These are phyloP conservation scores for Simalia tracyae DNA, from an alignment of 2,797 vertebrate species.

Conservation along the genomic window DNA sequence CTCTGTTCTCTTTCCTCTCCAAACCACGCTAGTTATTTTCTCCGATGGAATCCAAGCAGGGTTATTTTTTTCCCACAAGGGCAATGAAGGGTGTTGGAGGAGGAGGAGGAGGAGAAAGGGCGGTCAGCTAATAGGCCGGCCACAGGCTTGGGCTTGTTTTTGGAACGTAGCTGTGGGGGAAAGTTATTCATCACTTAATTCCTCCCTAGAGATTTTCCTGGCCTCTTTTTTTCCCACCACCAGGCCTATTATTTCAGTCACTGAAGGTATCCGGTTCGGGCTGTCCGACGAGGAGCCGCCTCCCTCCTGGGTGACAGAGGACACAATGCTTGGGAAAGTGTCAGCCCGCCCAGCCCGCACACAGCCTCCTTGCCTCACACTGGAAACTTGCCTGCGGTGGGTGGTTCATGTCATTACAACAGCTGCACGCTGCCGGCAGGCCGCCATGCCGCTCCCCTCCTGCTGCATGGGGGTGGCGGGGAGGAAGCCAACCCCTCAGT, in stretches of 20 bases:
- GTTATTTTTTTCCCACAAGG: constrained; percentile 28
- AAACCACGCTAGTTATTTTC: constrained; percentile 48
- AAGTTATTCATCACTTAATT: constrained; percentile 62
- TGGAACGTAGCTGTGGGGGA: constrained; percentile 50
- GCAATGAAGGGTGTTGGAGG: constrained; percentile 52
- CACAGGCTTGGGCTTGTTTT: constrained; percentile 63
- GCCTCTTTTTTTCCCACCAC: constrained; percentile 62
- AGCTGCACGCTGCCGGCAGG: constrained; percentile 26
- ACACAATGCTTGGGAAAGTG: constrained; percentile 70
- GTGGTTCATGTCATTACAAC: constrained; percentile 50
- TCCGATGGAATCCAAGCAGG: constrained; percentile 61
- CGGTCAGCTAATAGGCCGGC: constrained; percentile 64
- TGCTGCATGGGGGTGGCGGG: not conserved
- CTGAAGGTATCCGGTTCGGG: constrained; percentile 66
- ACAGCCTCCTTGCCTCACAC: constrained; percentile 50
- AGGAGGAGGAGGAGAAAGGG: constrained; percentile 42
- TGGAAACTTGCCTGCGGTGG: constrained; percentile 59
- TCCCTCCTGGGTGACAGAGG: constrained; percentile 57
- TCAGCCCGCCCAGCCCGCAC: constrained; percentile 58
- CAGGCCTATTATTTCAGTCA: constrained; percentile 60
- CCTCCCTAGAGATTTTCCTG: constrained; percentile 61
- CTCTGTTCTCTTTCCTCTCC: constrained; percentile 33
- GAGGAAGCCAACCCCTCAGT: not conserved
- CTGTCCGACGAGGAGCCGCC: constrained; percentile 70
- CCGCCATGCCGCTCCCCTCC: constrained; percentile 32